These are phyloP conservation scores for Diachrysia chrysitis DNA, from an alignment of 2,888 invertebrate species.

Conservation along the genomic window DNA sequence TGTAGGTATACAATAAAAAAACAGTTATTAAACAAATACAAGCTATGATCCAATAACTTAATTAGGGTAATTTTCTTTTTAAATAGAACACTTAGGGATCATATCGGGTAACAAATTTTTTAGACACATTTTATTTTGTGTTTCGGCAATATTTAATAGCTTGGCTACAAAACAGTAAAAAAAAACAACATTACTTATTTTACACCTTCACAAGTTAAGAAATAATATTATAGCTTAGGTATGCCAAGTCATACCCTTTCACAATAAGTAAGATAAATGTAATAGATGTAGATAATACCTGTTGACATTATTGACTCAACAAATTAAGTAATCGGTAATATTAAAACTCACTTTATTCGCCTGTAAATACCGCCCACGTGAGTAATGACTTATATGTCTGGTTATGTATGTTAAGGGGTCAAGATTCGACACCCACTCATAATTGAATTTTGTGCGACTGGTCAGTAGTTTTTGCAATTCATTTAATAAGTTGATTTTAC, in stretches of 20 bases:
- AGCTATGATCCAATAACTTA: neutral
- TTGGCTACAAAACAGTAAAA: neutral
- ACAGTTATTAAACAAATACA: neutral
- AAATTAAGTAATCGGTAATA: slow-evolving; percentile 46
- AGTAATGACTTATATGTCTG: slow-evolving; percentile 41
- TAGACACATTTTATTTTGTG: neutral
- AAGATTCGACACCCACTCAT: slow-evolving; percentile 44
- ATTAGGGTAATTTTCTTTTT: neutral
- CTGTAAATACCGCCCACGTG: slow-evolving; percentile 49
- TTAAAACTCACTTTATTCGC: slow-evolving; percentile 41
- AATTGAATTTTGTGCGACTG: slow-evolving; percentile 9
- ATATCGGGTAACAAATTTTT: neutral
- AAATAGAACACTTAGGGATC: neutral
- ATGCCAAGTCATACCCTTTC: neutral
- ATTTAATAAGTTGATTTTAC: neutral
- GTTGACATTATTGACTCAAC: slow-evolving; percentile 26
- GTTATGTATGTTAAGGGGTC: slow-evolving; percentile 49
- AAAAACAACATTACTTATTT: neutral
- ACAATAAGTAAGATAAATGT: neutral
- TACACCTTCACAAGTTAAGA: too few species aligned
- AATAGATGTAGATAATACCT: neutral
- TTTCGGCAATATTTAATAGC: neutral
- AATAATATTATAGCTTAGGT: too few species aligned
- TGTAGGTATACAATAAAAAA: neutral
- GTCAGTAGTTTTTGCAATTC: slow-evolving; percentile 9